Base-by-base conservation (phyloP, 2,888 invertebrate genomes). In the Mythimna lalbum region DNA sequence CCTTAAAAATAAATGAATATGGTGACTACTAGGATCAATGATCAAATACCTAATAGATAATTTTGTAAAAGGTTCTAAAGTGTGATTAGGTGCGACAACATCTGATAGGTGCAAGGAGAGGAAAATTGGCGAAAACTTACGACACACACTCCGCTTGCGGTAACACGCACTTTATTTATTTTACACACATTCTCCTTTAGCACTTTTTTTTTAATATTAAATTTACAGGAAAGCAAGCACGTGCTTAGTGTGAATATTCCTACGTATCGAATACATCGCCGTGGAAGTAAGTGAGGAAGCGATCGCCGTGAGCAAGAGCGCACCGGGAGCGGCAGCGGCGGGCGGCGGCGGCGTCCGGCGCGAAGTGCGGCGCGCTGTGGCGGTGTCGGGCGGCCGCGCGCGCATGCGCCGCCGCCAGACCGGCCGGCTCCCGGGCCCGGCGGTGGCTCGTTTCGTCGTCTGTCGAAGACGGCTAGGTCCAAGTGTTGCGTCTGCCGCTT, bases 361-460 rank as follows among this genome's bases (percentile, higher is more conserved):
- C 69, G 72, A 59, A 65, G 73, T 76, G 76, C 75, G 55, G 76
- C 74, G 69, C 80, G 76, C 43, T 36, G 71, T 36, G 75, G 59
- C 66, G 73, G 60, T 65, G 72, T 67, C 69, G 52, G 72, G 17
- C 75, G 72, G 31, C 17, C 59, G 53, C 59, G 65, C 49, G 63
- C 56, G 64, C 67, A 60, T 63, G 68, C 23, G 50, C 49, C 63
- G 63, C 53, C 60, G 19, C 70, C 63, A 27, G 66, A 69, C 69
- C 36, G n/a, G 69, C 43, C 69, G 55, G 77, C 77, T 77, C 77
- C 69, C 68, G 31, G 76, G 47, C 47, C 47, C 47, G 47, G 47
- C n/a, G 21, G 21, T n/a, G 21, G n/a, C 55, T 31, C 55, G n/a
- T n/a, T n/a, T n/a, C n/a, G n/a, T n/a, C n/a, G 10, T 31, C 55